Evolutionary conservation across 2,113 vertebrate genomes (phyloP), one percentile per base, ranked within the genome.

Genomic region (Chrysochloris asiatica): DNA sequence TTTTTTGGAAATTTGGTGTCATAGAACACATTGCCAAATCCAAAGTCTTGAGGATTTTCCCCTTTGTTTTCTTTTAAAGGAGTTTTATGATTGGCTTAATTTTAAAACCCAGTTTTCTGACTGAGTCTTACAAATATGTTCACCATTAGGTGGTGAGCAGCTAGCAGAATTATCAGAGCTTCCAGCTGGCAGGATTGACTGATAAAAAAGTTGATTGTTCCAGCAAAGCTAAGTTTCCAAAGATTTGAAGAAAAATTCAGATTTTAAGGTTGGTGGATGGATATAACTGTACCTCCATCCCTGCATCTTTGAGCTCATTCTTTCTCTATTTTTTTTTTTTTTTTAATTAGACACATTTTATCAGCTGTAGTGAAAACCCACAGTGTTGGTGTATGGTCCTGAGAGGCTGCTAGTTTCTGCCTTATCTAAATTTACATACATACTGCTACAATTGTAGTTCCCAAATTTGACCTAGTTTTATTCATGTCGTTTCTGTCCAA

Each of bases 391-490:
- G 63, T 94, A 79, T 86, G 47, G 81, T 30, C 79, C 69, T 72
- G 26, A 86, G 82, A 90, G 36, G 43, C 85, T 86, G 73, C 56
- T 94, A 33, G 82, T 85, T 87, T 67, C 41, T 80, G 28, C 48
- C 0, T 11, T 91, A 95, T 89, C 95, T 97, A 93, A 96, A 94
- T 96, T 93, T 94, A 82, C 61, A 78, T 88, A 59, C 24, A 1
- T 92, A 67, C 90, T 90, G 80, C 79, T 93, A 92, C 76, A 81
- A n/a, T 78, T 91, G 65, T 83, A 84, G 85, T 48, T 91, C 85
- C 90, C 83, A 90, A 91, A 83, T 83, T 26, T 90, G 88, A 94
- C 88, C 93, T 91, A 85, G 87, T 93, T 96, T 94, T 85, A 88
- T 77, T 92, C 56, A 89, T 89, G 95, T 83, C 71, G 65, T 93